These are phyloP conservation scores for Sandelia bainsii DNA, from an alignment of 2,797 vertebrate species.

Conservation along the genomic window DNA sequence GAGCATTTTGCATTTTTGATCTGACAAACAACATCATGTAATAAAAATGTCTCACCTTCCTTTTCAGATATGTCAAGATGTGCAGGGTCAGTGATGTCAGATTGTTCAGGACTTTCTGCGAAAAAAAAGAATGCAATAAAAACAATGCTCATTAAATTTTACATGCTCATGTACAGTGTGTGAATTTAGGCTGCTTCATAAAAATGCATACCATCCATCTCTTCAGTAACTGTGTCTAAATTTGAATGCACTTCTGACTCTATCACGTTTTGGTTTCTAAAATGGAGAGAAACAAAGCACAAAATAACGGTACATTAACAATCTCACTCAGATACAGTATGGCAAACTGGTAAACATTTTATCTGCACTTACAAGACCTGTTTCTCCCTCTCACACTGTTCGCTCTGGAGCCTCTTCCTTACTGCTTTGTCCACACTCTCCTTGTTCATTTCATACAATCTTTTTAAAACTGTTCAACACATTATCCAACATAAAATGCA, in stretches of 20 bases:
- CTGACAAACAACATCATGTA: neutral
- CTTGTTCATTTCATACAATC: conserved; percentile 87
- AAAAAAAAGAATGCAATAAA: conserved; percentile 1
- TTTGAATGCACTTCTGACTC: conserved; percentile 54
- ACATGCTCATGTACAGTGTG: neutral
- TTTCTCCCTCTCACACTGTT: conserved; percentile 71
- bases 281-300: conserved; percentile 18
- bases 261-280: conserved; percentile 48
- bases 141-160: neutral
- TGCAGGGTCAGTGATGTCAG: conserved; percentile 1
- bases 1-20: neutral
- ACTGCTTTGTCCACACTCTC: conserved; percentile 81
- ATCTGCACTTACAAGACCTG: conserved; percentile 78
- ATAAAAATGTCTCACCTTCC: conserved; percentile 36
- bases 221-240: conserved; percentile 67
- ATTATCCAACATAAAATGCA: neutral
- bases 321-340: neutral
- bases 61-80: conserved; percentile 11
- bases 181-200: neutral
- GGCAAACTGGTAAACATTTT: neutral
- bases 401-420: conserved; percentile 74
- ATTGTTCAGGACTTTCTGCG: conserved; percentile 28
- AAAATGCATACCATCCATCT: conserved; percentile 62
- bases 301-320: conserved; percentile 10
- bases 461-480: conserved; percentile 80